A percentile compares a stretch with the other conserved stretches of the same genome.
These are phyloP conservation scores for Tursiops truncatus DNA, from an alignment of 2,113 vertebrate species.

Conservation along the genomic window DNA sequence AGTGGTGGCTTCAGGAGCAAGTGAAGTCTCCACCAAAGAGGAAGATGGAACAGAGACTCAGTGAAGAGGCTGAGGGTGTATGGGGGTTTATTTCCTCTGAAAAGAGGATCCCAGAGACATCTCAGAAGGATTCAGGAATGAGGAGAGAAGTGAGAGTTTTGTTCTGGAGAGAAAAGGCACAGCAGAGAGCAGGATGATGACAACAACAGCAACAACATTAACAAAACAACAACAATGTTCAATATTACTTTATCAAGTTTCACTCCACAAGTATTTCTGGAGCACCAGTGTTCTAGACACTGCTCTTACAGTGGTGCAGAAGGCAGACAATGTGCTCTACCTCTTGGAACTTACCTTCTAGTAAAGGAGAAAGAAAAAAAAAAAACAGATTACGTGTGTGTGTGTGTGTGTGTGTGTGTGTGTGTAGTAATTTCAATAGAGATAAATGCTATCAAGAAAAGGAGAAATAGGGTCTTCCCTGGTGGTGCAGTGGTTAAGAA, in stretches of 20 bases:
- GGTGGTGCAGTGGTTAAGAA: too few relatives aligned
- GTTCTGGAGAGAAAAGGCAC: not conserved
- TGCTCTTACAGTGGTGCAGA: not conserved
- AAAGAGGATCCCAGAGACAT: not conserved
- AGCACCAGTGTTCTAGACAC: not conserved
- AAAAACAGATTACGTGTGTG: too few relatives aligned
- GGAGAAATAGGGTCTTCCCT: not conserved
- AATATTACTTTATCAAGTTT: not conserved
- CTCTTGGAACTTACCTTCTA: not conserved
- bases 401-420: not conserved
- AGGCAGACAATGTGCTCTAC: not conserved
- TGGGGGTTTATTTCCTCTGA: not conserved
- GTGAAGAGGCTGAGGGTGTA: not conserved
- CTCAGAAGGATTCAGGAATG: not conserved
- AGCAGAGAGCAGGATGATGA: not conserved
- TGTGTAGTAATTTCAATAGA: not conserved
- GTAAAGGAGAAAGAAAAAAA: not conserved
- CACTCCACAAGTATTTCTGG: not conserved
- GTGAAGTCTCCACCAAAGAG: not conserved
- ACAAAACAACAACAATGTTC: not conserved
- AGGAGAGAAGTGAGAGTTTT: not conserved
- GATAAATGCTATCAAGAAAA: not conserved
- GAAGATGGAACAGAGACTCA: not conserved
- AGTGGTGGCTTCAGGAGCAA: not conserved
- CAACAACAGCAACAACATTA: not conserved